Base-by-base conservation (phyloP, 1,140 invertebrate genomes). In the Mesaphorura yosii region DNA sequence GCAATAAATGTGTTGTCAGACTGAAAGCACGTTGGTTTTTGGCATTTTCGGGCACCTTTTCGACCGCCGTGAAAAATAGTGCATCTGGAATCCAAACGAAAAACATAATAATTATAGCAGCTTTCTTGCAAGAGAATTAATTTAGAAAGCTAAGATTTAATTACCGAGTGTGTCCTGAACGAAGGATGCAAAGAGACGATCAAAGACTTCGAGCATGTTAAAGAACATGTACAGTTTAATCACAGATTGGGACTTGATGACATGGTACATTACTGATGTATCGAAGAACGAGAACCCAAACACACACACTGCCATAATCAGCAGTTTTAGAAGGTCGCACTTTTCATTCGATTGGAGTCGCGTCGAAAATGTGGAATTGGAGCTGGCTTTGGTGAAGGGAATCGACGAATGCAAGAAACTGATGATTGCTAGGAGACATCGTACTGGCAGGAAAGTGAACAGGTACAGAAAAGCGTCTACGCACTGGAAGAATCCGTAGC, bases 221-320 rank as follows among this genome's bases (percentile, higher is more conserved):
- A 93, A 99, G 73, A 98, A 96, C 67, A 99, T 94, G 68, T 99
- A 99, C 42, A 99, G 73, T 69, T 99, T 99, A 67, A 99, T 97
- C 44, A 97, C 88, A 48, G 92, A 94, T 68, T 99, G 96, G 65
- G 89, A 94, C 69, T 98, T 92, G 25, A 99, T 94, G 58, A 97
- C 75, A 72, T 99, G 96, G 72, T 99, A 99, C 75, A 98, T 83
- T 76, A 98, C 89, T 57, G 94, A 96, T 12, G 92, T 96, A 68
- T 99, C 95, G 49, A 98, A 81, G 64, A 88, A 86, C 57, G 83
- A 83, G 72, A 94, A 86, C 28, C 91, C 72, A 49, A 84, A 74
- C 67, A 83, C 86, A 64, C 88, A 88, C 25, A 83, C 68, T 53
- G 96, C 73, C 61, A 98, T 77, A 42, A 97, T 84, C 39, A 84